Base-by-base conservation (phyloP, 2,888 invertebrate genomes). In the Gymnocheta viridis region DNA sequence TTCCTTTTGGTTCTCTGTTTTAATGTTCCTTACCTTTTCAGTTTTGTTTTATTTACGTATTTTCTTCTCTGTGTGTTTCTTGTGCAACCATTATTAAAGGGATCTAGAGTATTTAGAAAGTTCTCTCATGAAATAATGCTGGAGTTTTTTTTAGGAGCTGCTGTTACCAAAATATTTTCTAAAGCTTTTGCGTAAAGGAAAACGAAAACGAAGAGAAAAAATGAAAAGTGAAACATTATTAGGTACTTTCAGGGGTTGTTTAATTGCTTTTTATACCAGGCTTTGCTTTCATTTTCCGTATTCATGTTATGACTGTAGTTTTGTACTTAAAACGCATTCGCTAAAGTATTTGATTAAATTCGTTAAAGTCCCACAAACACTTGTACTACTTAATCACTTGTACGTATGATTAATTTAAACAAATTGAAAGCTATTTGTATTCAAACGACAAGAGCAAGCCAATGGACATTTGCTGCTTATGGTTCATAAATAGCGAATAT, bases 251-350 rank as follows among this genome's bases (percentile, higher is more conserved):
- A 56, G 64, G 69, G 56, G 35, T 44, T 49, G 24, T 49, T 22
- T 76, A 82, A 82, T 76, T 76, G 81, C 62, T 70, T 38, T 12
- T 56, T 32, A 7, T 58, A 14, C 27, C 4, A 49, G 49, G 32
- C 38, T 47, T 12, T 27, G 14, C 14, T 44, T 56, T 41, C 12
- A 44, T 44, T 64, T 38, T 73, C n/a, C 9, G 7, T 4, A 12
- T 64, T 51, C 29, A 41, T 64, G 64, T 74, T 76, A 56, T 66
- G 35, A 22, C n/a, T 47, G 47, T 60, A 60, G 41, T 56, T 76
- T 76, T 54, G 6, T 22, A 4, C 22, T 32, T 49, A 49, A 35
- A 72, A 60, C 12, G 3, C 35, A 35, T 72, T 72, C 32, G 22
- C 1, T 32, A 54, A 72, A 72, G n/a, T 51, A 49, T 47, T 72